A percentile compares a stretch with the other conserved stretches of the same genome.
Conservation (phyloP, 1,140 invertebrate species). For the Eciton burchellii region DNA sequence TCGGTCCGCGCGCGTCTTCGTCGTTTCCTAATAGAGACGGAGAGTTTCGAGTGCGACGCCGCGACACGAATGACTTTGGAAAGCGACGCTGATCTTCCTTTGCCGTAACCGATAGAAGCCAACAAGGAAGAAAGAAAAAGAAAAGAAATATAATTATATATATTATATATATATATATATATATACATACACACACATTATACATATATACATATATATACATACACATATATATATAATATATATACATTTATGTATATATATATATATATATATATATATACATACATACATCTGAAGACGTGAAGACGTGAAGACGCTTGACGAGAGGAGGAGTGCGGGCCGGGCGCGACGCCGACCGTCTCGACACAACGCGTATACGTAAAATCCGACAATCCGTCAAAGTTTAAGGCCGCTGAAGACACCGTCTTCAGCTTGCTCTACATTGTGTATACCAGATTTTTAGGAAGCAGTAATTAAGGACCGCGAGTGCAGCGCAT, state of each 20-base stretch:
- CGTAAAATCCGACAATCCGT: conserved; percentile 82
- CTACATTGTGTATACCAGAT: conserved; percentile 67
- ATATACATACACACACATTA: neutral
- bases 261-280: conserved; percentile 31
- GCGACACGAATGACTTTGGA: conserved; percentile 72
- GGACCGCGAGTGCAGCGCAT: conserved; percentile 42
- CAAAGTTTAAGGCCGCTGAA: conserved; percentile 68
- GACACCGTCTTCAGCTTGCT: conserved; percentile 62
- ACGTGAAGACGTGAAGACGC: conserved; percentile 14
- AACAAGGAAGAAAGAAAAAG: neutral
- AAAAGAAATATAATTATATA: conserved; percentile 27
- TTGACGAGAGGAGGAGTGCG: conserved; percentile 58
- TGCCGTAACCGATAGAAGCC: conserved; percentile 29
- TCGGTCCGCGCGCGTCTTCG: conserved; percentile 78
- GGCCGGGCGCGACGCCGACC: conserved; percentile 69
- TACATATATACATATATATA: conserved; percentile 28
- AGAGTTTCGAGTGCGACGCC: conserved; percentile 69
- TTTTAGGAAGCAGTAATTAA: conserved; percentile 55
- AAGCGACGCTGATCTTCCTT: conserved; percentile 70
- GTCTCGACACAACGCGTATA: conserved; percentile 76
- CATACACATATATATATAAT: conserved; percentile 21
- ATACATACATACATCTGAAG: neutral
- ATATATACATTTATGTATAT: conserved; percentile 35
- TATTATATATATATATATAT: conserved; percentile 30
- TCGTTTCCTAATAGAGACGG: conserved; percentile 76